These are phyloP conservation scores for Agrochola litura DNA, from an alignment of 2,888 invertebrate species.

Conservation along the genomic window DNA sequence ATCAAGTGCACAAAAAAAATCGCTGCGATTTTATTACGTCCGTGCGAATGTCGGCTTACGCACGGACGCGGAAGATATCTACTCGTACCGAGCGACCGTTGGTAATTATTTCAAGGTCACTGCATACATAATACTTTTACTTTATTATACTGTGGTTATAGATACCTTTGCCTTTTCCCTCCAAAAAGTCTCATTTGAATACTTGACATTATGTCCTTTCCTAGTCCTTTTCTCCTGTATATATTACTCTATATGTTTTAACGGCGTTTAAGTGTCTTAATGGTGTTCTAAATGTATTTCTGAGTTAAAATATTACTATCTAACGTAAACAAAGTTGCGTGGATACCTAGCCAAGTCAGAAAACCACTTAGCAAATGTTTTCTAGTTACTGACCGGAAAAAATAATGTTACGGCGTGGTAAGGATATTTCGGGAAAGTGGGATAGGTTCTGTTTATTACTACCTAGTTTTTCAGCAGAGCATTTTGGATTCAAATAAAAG, in stretches of 20 bases:
- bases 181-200: not conserved
- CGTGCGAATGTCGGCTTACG: no score
- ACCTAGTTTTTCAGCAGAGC: not conserved
- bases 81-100: no score
- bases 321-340: slow-evolving; percentile 20
- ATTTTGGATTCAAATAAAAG: not conserved
- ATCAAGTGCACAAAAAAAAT: no score
- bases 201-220: not conserved
- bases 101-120: no score
- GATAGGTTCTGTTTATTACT: not conserved
- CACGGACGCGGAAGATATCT: no score
- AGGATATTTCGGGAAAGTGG: slow-evolving; percentile 24
- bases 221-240: not conserved
- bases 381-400: slow-evolving; percentile 66
- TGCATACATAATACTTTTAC: no score
- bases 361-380: slow-evolving; percentile 64
- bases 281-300: slow-evolving; percentile 32
- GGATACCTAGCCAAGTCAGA: slow-evolving; percentile 37
- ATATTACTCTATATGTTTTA: slow-evolving; percentile 18
- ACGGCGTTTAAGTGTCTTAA: slow-evolving; percentile 14
- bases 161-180: not conserved
- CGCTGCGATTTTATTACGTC: no score
- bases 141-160: no score
- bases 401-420: slow-evolving; percentile 53
- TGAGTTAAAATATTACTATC: slow-evolving; percentile 34